Base-by-base conservation (phyloP, 2,797 vertebrate species). In the Pterois miles region DNA sequence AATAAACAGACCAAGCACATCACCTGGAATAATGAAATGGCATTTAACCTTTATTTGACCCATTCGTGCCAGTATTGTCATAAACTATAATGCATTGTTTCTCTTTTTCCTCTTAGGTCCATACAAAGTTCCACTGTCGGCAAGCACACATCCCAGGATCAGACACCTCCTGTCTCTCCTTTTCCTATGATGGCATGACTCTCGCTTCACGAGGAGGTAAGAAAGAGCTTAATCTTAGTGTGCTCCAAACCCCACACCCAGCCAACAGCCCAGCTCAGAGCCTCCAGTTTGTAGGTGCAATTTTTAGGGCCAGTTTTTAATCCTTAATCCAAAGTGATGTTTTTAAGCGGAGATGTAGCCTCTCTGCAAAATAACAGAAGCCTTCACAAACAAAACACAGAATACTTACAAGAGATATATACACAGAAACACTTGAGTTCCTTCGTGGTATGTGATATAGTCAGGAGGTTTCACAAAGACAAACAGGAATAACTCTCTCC, bases 51-150 rank as follows among this genome's bases (percentile, higher is more conserved):
- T 46, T 29, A 40, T 25, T 66, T 59, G 16, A 64, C 40, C 31
- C 20, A 4, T 59, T 46, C 38, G 10, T 40, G 36, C 8, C 22
- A n/a, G n/a, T 50, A n/a, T 53, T 20, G 58, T 36, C 31, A 50
- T 54, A 48, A 72, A 31, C 5, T 27, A 9, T 6, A 59, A 67
- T 65, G 25, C 1, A 22, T 31, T 43, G 1, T 59, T 57, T 67
- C 5, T 67, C 13, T 63, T 67, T 75, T 67, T 71, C 8, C 62
- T 27, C 53, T 9, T 81, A 99, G 98, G 98, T 99, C 72, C 98
- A 99, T 80, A 99, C 98, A 5, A 99, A 98, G 92, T 99, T 98
- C 81, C 97, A 98, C 93, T 98, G 97, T 88, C 96, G 96, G 22
- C 97, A 98, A 88, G 98, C 98, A 65, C 98, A 99, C 77, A 83